A percentile compares a stretch with the other conserved stretches of the same genome.
phyloP scores from a whole-genome alignment of 2,888 invertebrate species.

The Hydroisotoma schaefferi region DNA sequence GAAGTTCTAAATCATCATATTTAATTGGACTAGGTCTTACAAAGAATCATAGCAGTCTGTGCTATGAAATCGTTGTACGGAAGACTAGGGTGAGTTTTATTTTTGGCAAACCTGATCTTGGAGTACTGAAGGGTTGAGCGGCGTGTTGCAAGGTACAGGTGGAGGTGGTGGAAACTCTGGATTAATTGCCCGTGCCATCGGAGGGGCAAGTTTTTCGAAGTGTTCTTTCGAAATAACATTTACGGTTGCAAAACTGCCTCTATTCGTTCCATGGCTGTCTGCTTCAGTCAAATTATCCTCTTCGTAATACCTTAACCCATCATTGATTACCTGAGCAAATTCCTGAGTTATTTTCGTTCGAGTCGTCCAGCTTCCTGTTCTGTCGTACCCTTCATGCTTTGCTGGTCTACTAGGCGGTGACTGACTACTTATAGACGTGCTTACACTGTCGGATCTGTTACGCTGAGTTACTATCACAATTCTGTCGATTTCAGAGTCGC shows the following conservation, averaged over 20 bases:
- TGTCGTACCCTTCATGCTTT: slow-evolving; percentile 85
- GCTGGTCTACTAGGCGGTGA: slow-evolving; percentile 55
- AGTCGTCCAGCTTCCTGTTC: slow-evolving; percentile 83
- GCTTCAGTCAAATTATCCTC: slow-evolving; percentile 67
- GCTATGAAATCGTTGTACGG: not conserved
- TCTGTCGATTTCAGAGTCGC: slow-evolving; percentile 88
- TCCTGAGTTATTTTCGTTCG: slow-evolving; percentile 93
- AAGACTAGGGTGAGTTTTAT: not conserved
- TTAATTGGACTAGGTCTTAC: too few relatives aligned
- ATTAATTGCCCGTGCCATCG: slow-evolving; percentile 63
- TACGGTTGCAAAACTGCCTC: slow-evolving; percentile 55
- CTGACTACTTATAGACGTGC: slow-evolving; percentile 32
- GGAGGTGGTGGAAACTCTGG: slow-evolving; percentile 63
- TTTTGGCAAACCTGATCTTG: slow-evolving; percentile 3
- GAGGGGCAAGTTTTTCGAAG: slow-evolving; percentile 73
- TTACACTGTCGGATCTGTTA: slow-evolving; percentile 34
- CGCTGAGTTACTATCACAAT: slow-evolving; percentile 65
- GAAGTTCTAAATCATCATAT: slow-evolving; percentile 25
- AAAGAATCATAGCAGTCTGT: too few relatives aligned
- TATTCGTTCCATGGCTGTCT: slow-evolving; percentile 18
- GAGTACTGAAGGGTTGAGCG: slow-evolving; percentile 13
- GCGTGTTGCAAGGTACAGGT: slow-evolving; percentile 44
- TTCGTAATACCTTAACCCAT: slow-evolving; percentile 94
- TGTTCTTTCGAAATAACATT: slow-evolving; percentile 82
- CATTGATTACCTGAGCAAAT: slow-evolving; percentile 89